These are phyloP conservation scores for Linurgus olivaceus DNA, from an alignment of 2,797 vertebrate species.

Conservation along the genomic window DNA sequence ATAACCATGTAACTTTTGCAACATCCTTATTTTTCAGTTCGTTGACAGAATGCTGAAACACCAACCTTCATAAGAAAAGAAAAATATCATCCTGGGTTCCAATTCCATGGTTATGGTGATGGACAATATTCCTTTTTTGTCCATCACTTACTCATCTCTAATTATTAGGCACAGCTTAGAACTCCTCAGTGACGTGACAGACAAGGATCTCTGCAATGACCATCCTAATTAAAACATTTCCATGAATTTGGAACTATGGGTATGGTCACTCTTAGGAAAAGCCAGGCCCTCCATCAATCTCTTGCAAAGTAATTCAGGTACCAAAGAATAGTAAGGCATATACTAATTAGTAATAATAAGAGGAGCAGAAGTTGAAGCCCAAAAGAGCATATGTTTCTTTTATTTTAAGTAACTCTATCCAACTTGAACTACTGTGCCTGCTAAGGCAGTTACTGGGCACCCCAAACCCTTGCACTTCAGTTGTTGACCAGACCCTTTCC, in stretches of 20 bases:
- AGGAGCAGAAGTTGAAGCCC: neutral
- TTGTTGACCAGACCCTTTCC: neutral
- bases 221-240: neutral
- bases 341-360: neutral
- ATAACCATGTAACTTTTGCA: neutral
- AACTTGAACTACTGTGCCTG: neutral
- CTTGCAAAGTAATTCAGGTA: neutral
- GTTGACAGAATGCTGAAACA: neutral
- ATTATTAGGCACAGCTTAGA: neutral
- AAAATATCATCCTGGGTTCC: neutral
- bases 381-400: neutral
- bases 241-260: neutral
- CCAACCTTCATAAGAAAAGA: neutral
- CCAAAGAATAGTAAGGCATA: neutral
- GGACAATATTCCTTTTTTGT: neutral
- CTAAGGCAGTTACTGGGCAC: neutral
- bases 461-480: neutral
- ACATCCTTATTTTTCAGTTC: neutral
- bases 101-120: neutral
- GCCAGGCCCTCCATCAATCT: neutral
- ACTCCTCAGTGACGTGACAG: neutral
- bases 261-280: neutral
- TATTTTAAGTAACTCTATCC: neutral
- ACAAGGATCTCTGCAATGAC: neutral
- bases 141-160: neutral